Conservation (phyloP, 2,113 vertebrate species). For the Pleuronectes platessa region DNA sequence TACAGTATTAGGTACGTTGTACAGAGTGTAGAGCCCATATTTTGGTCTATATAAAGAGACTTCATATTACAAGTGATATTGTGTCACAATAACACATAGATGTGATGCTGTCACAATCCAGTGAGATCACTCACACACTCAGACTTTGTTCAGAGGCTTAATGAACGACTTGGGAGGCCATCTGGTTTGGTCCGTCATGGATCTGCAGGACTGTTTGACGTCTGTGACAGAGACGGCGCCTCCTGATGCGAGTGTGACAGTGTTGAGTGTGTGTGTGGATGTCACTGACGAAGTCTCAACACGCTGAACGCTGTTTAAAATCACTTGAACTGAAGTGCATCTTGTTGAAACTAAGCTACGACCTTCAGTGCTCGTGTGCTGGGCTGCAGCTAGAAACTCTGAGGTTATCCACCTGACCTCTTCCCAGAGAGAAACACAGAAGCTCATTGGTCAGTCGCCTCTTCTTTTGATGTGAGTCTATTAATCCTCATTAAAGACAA, state of each 20-base stretch:
- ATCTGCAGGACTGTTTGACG: conserved; percentile 46
- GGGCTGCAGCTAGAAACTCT: not conserved
- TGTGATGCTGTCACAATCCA: not conserved
- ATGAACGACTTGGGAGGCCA: conserved; percentile 38
- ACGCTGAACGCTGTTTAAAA: not conserved
- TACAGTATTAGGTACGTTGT: not conserved
- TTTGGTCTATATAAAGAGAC: too few relatives aligned
- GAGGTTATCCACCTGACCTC: not conserved
- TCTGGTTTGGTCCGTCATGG: conserved; percentile 2
- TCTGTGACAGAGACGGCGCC: conserved; percentile 52
- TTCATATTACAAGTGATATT: too few relatives aligned
- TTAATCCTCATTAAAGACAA: conserved; percentile 59
- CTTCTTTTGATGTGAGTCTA: conserved; percentile 24
- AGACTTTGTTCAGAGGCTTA: conserved; percentile 10
- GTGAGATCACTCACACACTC: not conserved
- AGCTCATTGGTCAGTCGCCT: not conserved
- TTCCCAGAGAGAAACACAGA: not conserved
- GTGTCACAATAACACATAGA: not conserved
- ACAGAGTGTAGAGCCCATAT: not conserved
- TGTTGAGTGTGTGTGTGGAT: not conserved
- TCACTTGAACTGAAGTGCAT: too few relatives aligned
- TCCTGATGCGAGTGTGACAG: conserved; percentile 26
- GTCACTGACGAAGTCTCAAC: not conserved
- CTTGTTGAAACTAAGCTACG: too few relatives aligned
- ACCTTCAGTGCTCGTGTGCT: too few relatives aligned